A percentile compares a stretch with the other conserved stretches of the same genome.
These are phyloP conservation scores for Adineta ricciae DNA, from an alignment of 2,888 invertebrate species.

Conservation along the genomic window DNA sequence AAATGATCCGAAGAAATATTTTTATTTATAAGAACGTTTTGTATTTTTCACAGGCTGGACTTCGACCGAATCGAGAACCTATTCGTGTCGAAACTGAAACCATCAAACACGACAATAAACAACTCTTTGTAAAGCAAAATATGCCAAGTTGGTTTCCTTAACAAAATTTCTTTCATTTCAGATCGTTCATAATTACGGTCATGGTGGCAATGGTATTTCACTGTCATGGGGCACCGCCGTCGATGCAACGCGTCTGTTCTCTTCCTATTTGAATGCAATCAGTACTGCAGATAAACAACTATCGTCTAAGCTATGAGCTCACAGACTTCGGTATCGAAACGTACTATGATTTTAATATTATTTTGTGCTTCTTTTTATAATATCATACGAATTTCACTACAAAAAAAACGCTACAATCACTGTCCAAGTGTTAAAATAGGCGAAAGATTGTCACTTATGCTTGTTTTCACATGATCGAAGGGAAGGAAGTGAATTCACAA, in stretches of 20 bases:
- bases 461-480: no score
- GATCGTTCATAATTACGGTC: conserved; percentile 85
- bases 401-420: no score
- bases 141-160: neutral
- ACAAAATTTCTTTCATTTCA: conserved; percentile 38
- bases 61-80: conserved; percentile 66
- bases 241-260: conserved; percentile 20
- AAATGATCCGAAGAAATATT: neutral
- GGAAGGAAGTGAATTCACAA: no score
- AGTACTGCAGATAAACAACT: neutral
- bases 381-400: no score
- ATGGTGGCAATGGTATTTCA: conserved; percentile 83
- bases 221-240: conserved; percentile 66
- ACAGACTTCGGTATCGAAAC: no score
- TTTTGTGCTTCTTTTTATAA: no score
- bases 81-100: conserved; percentile 50
- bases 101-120: conserved; percentile 20
- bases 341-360: no score
- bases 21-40: neutral
- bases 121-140: conserved; percentile 29
- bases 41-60: conserved; percentile 58
- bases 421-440: no score
- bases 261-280: neutral
- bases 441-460: no score
- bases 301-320: neutral